Evolutionary conservation across 2,113 vertebrate genomes (phyloP), one percentile per base, ranked within the genome.

Genomic region (Pampusana beccarii): DNA sequence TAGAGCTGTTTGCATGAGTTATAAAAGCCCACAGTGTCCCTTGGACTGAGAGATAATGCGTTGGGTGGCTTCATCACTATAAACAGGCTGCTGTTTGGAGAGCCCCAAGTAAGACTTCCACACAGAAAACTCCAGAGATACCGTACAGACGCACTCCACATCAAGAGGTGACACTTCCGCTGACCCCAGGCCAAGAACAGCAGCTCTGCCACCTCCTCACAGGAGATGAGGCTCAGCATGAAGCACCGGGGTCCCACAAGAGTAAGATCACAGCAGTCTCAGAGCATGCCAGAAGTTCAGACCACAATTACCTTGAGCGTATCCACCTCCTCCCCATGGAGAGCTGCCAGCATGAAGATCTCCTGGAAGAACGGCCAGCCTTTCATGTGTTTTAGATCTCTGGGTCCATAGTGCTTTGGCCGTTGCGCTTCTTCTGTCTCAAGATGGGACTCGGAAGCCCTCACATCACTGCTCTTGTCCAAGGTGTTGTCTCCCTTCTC

Each of bases 301-400:
- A 5, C 46, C 29, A 46, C 36, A 71, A n/a, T 87, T 96, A 99
- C 99, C 99, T 99, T 99, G 33, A 99, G 97, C 0, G 98, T 98
- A 11, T 98, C 98, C 84, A 99, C 99, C 42, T 99, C 99, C 71
- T 99, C 98, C 19, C 88, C 96, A 70, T 48, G 96, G 70, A 98
- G 54, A 46, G 99, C 98, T 16, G 98, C 99, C 69, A 99, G 96
- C 99, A 99, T 99, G 98, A 99, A 99, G 91, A 99, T 98, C 26
- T 99, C 99, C 93, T 97, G 98, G 94, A 99, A 99, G 95, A 96
- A 94, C 1, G 99, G 97, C 99, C 99, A 99, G 46, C 99, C 99
- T 44, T 33, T 97, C 85, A 20, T 96, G 5, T 50, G 54, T 90
- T 85, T 97, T n/a, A 98, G 66, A 21, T 60, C 82, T 82, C 60